A percentile compares a stretch with the other conserved stretches of the same genome.
phyloP scores from a whole-genome alignment of 1,140 invertebrate species.

The Chrysoperla carnea region DNA sequence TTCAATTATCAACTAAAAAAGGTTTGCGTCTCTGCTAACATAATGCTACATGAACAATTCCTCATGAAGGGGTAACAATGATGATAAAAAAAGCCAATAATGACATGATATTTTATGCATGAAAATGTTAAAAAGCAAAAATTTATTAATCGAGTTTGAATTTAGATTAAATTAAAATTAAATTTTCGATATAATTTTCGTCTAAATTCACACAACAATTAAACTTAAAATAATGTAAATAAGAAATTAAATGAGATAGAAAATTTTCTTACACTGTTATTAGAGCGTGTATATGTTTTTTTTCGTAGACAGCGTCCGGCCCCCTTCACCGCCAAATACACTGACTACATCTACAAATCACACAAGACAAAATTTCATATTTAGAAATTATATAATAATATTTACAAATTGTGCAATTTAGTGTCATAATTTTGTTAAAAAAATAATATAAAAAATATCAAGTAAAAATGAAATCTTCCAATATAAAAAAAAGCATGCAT shows the following conservation, averaged over 20 bases:
- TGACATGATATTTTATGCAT: no score
- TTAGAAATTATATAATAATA: constrained; percentile 1
- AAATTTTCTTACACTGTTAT: neutral
- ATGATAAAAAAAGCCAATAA: no score
- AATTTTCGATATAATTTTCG: no score
- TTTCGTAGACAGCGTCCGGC: constrained; percentile 3
- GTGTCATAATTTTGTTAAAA: constrained; percentile 4
- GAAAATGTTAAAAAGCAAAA: no score
- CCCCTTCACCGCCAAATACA: constrained; percentile 56
- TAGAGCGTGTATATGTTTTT: neutral
- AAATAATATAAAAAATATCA: constrained; percentile 1
- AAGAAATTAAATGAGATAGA: neutral
- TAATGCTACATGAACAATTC: no score
- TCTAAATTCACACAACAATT: neutral
- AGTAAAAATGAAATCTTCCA: neutral
- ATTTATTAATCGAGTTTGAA: no score
- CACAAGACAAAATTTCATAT: constrained; percentile 22
- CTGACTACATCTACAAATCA: constrained; percentile 60
- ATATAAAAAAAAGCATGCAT: neutral
- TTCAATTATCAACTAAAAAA: no score
- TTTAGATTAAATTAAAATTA: no score
- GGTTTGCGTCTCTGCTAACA: no score
- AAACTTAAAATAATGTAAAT: neutral
- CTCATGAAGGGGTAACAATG: no score
- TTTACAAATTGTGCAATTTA: constrained; percentile 9